Base-by-base conservation (phyloP, 2,113 vertebrate species). In the Mungos mungo region DNA sequence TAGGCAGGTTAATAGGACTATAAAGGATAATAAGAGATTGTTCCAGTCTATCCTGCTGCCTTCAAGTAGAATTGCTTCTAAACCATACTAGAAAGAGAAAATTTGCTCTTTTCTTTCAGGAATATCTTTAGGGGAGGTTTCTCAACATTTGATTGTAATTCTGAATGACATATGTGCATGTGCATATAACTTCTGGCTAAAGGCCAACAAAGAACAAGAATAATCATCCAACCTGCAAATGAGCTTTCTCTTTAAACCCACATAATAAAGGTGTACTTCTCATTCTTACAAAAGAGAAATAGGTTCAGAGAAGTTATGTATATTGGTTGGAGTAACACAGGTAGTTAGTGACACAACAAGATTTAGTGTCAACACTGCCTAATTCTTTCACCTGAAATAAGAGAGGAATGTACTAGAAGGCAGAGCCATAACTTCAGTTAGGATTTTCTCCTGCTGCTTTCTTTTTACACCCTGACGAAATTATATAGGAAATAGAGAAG, bases 101-200 rank as follows among this genome's bases (percentile, higher is more conserved):
- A 68, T 45, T 66, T 97, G 92, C 52, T 57, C 90, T 96, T 96
- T 96, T 77, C 84, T 93, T 92, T 92, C 12, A 92, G 93, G 80
- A 97, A 97, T 93, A 96, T 97, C 92, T 97, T 87, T 92, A 95
- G 95, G 92, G 89, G 90, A 96, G 95, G 66, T 77, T 97, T 90
- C 69, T 92, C 45, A 25, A 31, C 1, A 0, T 96, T 95, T 96
- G 93, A 96, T 85, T 90, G 13, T 90, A 95, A 97, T 96, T 97
- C 86, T 83, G 69, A 95, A 45, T 95, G 97, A 86, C 96, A 97
- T 69, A 89, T 84, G 93, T 86, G 68, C 91, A 80, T 66, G 80
- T 77, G 93, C 63, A 68, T 81, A 65, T 90, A 71, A 93, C 89
- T 97, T 93, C 93, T 96, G 83, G 80, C 92, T 95, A 90, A 96